A percentile compares a stretch with the other conserved stretches of the same genome.
phyloP scores from a whole-genome alignment of 2,797 vertebrate species.

The Erithacus rubecula region DNA sequence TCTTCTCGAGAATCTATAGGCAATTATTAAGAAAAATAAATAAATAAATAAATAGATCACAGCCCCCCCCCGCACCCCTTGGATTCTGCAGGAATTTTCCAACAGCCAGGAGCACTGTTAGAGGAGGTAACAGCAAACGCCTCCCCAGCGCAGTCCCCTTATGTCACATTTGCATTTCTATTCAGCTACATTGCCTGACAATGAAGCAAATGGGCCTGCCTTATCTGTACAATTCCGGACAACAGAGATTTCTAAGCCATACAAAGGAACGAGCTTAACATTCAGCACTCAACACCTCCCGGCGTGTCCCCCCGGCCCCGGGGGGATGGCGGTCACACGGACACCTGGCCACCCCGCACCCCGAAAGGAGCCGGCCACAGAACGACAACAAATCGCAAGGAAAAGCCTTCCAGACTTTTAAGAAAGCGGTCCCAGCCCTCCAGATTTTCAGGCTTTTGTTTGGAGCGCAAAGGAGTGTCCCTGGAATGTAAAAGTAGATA shows the following conservation, averaged over 20 bases:
- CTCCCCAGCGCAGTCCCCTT: conserved; percentile 52
- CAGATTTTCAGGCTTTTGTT: conserved; percentile 40
- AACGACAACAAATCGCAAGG: not conserved
- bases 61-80: not conserved
- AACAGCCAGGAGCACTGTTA: conserved; percentile 38
- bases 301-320: not conserved
- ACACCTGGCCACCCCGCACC: conserved; percentile 49
- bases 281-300: conserved; percentile 61
- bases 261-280: conserved; percentile 72
- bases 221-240: conserved; percentile 77
- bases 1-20: conserved; percentile 66
- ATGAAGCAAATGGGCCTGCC: conserved; percentile 72
- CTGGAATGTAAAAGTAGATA: conserved; percentile 33
- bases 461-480: conserved; percentile 10
- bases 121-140: conserved; percentile 30
- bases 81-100: conserved; percentile 63
- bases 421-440: not conserved
- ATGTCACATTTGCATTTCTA: conserved; percentile 81
- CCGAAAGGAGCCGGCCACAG: not conserved
- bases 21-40: conserved; percentile 46
- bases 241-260: conserved; percentile 72
- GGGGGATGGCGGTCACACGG: conserved; percentile 25
- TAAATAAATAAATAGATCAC: not conserved
- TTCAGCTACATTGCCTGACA: conserved; percentile 74
- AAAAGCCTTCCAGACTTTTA: not conserved